Percentiles rank a stretch among this genome's conserved stretches.
phyloP scores from a whole-genome alignment of 2,888 invertebrate species.

The Pachymerium ferrugineum region DNA sequence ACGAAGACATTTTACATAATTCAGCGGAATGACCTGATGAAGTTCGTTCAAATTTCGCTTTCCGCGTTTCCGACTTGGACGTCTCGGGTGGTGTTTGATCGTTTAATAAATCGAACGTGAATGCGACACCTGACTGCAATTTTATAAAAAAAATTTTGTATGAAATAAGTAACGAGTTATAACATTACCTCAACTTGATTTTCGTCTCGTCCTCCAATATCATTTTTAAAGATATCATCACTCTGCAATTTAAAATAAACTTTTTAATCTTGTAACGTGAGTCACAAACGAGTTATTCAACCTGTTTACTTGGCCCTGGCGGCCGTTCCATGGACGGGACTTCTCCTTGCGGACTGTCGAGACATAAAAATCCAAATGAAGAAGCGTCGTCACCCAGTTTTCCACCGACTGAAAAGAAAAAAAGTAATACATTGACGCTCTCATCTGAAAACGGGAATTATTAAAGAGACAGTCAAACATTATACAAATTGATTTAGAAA shows the following conservation, averaged over 20 bases:
- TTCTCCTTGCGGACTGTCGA: not conserved
- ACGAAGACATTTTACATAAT: slow-evolving; percentile 32
- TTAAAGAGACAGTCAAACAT: too few species aligned
- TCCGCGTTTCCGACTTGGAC: slow-evolving; percentile 9
- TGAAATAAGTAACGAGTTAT: too few species aligned
- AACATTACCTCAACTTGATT: not conserved
- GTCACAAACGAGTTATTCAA: too few species aligned
- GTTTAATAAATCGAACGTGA: not conserved
- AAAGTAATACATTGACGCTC: too few species aligned
- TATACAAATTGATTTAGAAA: too few species aligned
- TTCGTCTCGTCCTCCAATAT: not conserved
- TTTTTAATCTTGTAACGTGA: too few species aligned
- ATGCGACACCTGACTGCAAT: not conserved
- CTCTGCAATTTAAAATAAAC: too few species aligned
- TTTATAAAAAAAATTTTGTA: not conserved
- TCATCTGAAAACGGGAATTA: too few species aligned
- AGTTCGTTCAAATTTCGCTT: slow-evolving; percentile 24
- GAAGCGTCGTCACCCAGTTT: not conserved
- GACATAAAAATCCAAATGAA: slow-evolving; percentile 28
- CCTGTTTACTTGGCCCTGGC: slow-evolving; percentile 25
- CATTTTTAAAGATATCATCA: not conserved
- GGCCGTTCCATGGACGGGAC: slow-evolving; percentile 29
- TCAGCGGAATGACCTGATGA: slow-evolving; percentile 32
- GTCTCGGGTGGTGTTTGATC: slow-evolving; percentile 7
- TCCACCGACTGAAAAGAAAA: not conserved